A percentile compares a stretch with the other conserved stretches of the same genome.
Evolutionary conservation across 1,140 invertebrate genomes (phyloP).

Genomic region (Drosophila orena): DNA sequence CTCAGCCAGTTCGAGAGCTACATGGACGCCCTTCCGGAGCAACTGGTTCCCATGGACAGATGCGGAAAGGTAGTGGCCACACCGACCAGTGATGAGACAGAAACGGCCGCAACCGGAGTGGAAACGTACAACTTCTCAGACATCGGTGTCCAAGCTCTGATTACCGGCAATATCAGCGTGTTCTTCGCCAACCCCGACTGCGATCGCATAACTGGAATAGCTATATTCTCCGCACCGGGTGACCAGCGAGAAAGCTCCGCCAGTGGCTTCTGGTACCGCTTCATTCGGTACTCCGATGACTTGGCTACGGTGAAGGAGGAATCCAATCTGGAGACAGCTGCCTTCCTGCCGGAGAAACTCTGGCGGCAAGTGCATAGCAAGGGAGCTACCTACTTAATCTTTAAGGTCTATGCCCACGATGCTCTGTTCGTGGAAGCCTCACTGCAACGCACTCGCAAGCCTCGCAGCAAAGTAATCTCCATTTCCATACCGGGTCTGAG

Average conservation of each 20-base stretch:
- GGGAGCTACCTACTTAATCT: slow-evolving; percentile 36
- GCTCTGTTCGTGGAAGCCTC: slow-evolving; percentile 69
- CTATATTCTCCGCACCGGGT: slow-evolving; percentile 49
- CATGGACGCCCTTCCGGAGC: slow-evolving; percentile 64
- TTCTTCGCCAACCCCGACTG: slow-evolving; percentile 71
- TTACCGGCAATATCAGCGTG: slow-evolving; percentile 70
- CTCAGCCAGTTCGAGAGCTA: slow-evolving; percentile 67
- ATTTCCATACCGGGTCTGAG: slow-evolving; percentile 61
- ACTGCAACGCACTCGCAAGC: slow-evolving; percentile 38
- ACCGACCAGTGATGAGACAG: slow-evolving; percentile 11
- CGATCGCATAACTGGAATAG: slow-evolving; percentile 66
- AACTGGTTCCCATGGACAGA: slow-evolving; percentile 46
- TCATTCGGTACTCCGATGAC: slow-evolving; percentile 57
- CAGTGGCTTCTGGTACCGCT: slow-evolving; percentile 70
- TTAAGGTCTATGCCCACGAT: slow-evolving; percentile 76
- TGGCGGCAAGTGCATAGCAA: slow-evolving; percentile 34
- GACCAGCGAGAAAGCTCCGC: slow-evolving; percentile 2
- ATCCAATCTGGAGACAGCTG: slow-evolving; percentile 53
- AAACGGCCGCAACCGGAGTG: slow-evolving; percentile 33
- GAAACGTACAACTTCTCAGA: slow-evolving; percentile 53
- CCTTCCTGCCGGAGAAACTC: slow-evolving; percentile 53
- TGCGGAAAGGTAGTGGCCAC: slow-evolving; percentile 39
- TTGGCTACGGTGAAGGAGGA: slow-evolving; percentile 49
- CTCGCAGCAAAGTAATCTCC: slow-evolving; percentile 77
- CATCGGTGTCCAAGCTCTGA: slow-evolving; percentile 62